A percentile compares a stretch with the other conserved stretches of the same genome.
Evolutionary conservation across 2,888 invertebrate genomes (phyloP).

Genomic region (Bibio marci): DNA sequence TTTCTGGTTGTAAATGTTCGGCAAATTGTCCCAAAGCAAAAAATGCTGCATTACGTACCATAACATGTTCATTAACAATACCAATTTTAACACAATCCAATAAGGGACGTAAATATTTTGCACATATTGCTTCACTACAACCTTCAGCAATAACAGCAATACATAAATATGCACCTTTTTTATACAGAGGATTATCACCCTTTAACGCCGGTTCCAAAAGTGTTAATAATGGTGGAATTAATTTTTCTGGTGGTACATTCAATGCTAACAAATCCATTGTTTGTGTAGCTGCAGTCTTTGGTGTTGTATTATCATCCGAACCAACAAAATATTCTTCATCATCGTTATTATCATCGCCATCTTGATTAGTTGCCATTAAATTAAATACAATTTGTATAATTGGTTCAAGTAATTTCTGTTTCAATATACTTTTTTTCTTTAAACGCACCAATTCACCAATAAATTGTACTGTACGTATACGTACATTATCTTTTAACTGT

Average conservation of each 20-base stretch:
- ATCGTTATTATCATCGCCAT: constrained; percentile 39
- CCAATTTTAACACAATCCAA: constrained; percentile 52
- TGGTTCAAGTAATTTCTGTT: constrained; percentile 51
- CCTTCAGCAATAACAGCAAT: constrained; percentile 64
- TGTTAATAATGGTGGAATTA: constrained; percentile 49
- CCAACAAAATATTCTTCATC: constrained; percentile 39
- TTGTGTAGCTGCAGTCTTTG: constrained; percentile 52
- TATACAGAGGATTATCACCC: constrained; percentile 39
- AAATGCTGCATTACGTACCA: constrained; percentile 48
- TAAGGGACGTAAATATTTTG: constrained; percentile 50
- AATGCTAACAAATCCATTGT: constrained; percentile 56
- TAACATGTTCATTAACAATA: constrained; percentile 34
- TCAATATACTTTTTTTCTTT: constrained; percentile 52
- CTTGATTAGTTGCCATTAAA: constrained; percentile 44
- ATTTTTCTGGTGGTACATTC: constrained; percentile 57
- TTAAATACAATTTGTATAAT: constrained; percentile 47
- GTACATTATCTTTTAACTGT: constrained; percentile 38
- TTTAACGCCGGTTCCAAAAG: constrained; percentile 47
- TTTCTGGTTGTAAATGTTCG: constrained; percentile 63
- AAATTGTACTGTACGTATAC: constrained; percentile 49
- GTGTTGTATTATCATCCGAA: constrained; percentile 37
- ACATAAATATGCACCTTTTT: constrained; percentile 54
- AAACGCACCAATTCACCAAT: constrained; percentile 42
- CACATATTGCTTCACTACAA: constrained; percentile 55
- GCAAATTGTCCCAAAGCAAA: constrained; percentile 69